Percentiles rank a stretch among this genome's conserved stretches.
Conservation (phyloP, 2,797 vertebrate species). For the Sebastolobus altivelis region DNA sequence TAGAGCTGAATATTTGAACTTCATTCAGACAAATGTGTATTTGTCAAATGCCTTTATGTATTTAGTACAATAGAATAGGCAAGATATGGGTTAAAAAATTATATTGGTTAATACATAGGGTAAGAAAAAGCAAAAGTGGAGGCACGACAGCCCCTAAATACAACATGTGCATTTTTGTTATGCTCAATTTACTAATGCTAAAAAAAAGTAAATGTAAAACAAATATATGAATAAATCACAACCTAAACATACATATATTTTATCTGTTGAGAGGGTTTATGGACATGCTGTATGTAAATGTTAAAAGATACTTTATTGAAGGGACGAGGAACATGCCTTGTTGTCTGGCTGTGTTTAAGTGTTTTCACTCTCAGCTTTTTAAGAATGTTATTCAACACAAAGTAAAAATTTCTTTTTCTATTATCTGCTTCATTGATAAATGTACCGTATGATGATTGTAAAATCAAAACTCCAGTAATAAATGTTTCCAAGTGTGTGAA, state of each 20-base stretch:
- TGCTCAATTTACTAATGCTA: slow-evolving; percentile 30
- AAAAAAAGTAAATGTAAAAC: slow-evolving; percentile 20
- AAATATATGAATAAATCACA: slow-evolving; percentile 35
- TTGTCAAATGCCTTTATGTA: slow-evolving; percentile 31
- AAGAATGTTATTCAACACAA: slow-evolving; percentile 71
- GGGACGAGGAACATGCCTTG: slow-evolving; percentile 54
- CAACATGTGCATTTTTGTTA: slow-evolving; percentile 54
- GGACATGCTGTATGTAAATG: slow-evolving; percentile 58
- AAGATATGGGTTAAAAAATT: not conserved
- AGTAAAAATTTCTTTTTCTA: slow-evolving; percentile 64
- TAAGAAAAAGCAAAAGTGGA: slow-evolving; percentile 7
- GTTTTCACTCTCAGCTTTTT: slow-evolving; percentile 76
- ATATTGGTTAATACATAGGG: not conserved
- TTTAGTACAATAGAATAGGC: not conserved
- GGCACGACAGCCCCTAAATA: slow-evolving; percentile 24
- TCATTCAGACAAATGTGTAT: slow-evolving; percentile 22
- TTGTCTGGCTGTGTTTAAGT: slow-evolving; percentile 54
- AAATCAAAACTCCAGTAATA: slow-evolving; percentile 59
- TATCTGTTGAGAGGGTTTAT: slow-evolving; percentile 64
- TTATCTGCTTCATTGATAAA: slow-evolving; percentile 63
- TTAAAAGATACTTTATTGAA: slow-evolving; percentile 66
- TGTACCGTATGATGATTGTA: slow-evolving; percentile 71
- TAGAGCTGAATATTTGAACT: slow-evolving; percentile 24
- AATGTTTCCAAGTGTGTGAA: slow-evolving; percentile 68
- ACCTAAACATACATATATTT: slow-evolving; percentile 65